Base-by-base conservation (phyloP, 1,140 invertebrate species). In the Ostrea edulis region DNA sequence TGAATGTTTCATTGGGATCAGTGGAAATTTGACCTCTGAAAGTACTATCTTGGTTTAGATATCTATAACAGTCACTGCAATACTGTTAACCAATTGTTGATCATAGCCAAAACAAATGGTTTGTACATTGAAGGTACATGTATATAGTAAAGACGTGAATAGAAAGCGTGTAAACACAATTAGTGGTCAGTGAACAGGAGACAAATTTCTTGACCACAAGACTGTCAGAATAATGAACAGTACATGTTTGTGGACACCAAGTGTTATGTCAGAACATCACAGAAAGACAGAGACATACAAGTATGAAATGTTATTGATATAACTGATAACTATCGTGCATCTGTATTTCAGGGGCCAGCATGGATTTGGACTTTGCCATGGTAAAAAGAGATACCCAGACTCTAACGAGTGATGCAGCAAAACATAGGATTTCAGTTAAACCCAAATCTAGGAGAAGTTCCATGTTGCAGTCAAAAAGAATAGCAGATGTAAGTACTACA, bases 371-470 rank as follows among this genome's bases (percentile, higher is more conserved):
- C 84, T 84, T 89, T 14, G 51, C 84, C 14, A 86, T 29, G 2
- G 71, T 89, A 17, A 77, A 84, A 25, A 83, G 62, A 51, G 53
- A 89, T 71, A 91, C 92, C 14, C 77, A 89, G 77, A 81, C 90
- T 44, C 85, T 94, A 62, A 90, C 68, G 22, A 93, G 87, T 84
- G 89, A 91, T 51, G 91, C 91, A 22, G 92, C 92, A 62, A 92
- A 92, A 88, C 91, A 93, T 87, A 91, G 89, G 81, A 92, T 93
- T 53, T 92, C 91, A 35, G 86, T 94, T 20, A 93, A 92, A 85
- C 92, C 91, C 2, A 91, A 91, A 65, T 58, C 82, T n/a, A 82
- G 92, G 12, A 90, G 25, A 20, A 83, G 52, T 83, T 53, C 82
- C 20, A 29, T 83, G 14, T 84, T 53, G 44, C 44, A 44, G 22